phyloP scores from a whole-genome alignment of 2,888 invertebrate species.

The Diploptera punctata region DNA sequence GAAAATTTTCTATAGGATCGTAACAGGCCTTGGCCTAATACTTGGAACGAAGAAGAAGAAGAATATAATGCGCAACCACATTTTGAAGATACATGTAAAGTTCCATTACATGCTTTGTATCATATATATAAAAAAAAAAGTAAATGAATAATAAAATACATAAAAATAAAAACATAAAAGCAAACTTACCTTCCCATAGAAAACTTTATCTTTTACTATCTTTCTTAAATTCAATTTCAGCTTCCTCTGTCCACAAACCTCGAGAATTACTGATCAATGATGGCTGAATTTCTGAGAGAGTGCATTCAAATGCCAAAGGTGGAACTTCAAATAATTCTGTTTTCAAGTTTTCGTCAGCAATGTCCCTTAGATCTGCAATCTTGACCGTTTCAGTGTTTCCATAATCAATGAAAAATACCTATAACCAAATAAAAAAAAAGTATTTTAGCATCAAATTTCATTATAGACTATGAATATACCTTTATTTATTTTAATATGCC shows the following conservation, averaged over 20 bases:
- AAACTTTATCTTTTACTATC: slow-evolving; percentile 48
- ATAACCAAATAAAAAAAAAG: slow-evolving; percentile 44
- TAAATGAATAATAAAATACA: too few relatives aligned
- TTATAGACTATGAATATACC: neutral
- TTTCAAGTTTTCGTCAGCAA: slow-evolving; percentile 50
- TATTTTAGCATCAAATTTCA: neutral
- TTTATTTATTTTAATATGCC: too few relatives aligned
- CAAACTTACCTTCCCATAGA: slow-evolving; percentile 57
- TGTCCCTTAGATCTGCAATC: slow-evolving; percentile 56
- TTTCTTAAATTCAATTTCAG: slow-evolving; percentile 55
- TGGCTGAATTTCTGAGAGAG: slow-evolving; percentile 73
- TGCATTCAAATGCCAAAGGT: slow-evolving; percentile 74
- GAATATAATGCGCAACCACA: too few relatives aligned
- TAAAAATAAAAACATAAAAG: too few relatives aligned
- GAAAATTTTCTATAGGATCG: too few relatives aligned
- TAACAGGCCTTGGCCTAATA: too few relatives aligned
- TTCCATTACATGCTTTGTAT: too few relatives aligned
- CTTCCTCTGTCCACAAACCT: slow-evolving; percentile 67
- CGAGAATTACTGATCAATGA: slow-evolving; percentile 63
- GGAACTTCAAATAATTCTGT: slow-evolving; percentile 52
- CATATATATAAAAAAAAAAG: too few relatives aligned
- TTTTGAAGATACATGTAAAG: too few relatives aligned
- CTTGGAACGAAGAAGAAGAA: too few relatives aligned
- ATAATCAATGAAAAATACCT: slow-evolving; percentile 82
- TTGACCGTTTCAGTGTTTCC: slow-evolving; percentile 66